Percentiles rank a stretch among this genome's conserved stretches.
Conservation (phyloP, 2,888 invertebrate genomes). For the Hypercompe scribonia region DNA sequence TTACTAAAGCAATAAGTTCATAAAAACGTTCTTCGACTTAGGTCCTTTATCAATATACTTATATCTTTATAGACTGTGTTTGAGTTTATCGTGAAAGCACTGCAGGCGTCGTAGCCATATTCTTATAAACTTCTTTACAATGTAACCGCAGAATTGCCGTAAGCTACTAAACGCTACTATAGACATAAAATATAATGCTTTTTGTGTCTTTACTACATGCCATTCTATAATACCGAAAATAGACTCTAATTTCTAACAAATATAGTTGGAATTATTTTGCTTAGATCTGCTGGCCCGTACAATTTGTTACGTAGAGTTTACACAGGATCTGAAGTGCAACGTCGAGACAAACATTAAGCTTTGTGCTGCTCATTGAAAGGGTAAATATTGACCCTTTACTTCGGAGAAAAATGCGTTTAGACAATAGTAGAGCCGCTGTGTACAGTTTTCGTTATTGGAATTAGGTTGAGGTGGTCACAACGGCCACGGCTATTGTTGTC, state of each 20-base stretch:
- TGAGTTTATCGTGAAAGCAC: slow-evolving; percentile 67
- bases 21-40: slow-evolving; percentile 63
- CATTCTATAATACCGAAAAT: slow-evolving; percentile 36
- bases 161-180: slow-evolving; percentile 84
- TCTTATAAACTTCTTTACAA: slow-evolving; percentile 72
- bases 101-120: slow-evolving; percentile 68
- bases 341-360: slow-evolving; percentile 82
- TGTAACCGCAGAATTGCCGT: slow-evolving; percentile 77
- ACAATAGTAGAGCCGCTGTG: slow-evolving; percentile 78
- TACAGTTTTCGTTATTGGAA: slow-evolving; percentile 83
- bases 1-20: slow-evolving; percentile 55
- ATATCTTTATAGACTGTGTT: slow-evolving; percentile 64
- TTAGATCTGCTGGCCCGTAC: slow-evolving; percentile 49
- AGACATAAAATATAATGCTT: slow-evolving; percentile 77
- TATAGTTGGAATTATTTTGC: slow-evolving; percentile 58
- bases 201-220: slow-evolving; percentile 68
- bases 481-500: slow-evolving; percentile 65
- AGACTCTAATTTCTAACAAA: slow-evolving; percentile 46
- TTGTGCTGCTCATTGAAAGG: slow-evolving; percentile 82
- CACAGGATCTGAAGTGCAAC: slow-evolving; percentile 85
- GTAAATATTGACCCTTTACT: slow-evolving; percentile 83
- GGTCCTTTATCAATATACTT: slow-evolving; percentile 73
- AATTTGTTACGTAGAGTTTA: slow-evolving; percentile 82
- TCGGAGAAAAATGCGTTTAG: slow-evolving; percentile 85
- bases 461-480: slow-evolving; percentile 70